These are phyloP conservation scores for Cariama cristata DNA, from an alignment of 2,113 vertebrate species.

Conservation along the genomic window DNA sequence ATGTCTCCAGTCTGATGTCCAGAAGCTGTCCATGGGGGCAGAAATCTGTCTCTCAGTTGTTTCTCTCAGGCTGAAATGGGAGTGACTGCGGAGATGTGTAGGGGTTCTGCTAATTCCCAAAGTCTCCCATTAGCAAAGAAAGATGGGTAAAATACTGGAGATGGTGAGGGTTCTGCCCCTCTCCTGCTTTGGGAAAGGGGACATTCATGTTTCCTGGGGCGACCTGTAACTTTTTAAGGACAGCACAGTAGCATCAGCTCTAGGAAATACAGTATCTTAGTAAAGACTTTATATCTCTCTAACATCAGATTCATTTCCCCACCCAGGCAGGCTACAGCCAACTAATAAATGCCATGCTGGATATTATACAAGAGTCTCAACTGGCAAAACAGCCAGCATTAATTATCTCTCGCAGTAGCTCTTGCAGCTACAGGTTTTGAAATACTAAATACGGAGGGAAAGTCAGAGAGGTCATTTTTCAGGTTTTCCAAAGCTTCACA, in stretches of 20 bases:
- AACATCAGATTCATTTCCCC: background rate
- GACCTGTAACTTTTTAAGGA: background rate
- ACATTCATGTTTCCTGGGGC: background rate
- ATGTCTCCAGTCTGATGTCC: constrained; percentile 58
- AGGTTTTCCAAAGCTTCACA: background rate
- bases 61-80: constrained; percentile 57
- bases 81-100: constrained; percentile 46
- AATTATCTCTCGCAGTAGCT: background rate
- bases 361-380: background rate
- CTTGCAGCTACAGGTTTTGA: constrained; percentile 35
- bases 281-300: background rate
- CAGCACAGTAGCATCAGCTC: constrained; percentile 9
- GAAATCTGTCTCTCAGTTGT: constrained; percentile 50
- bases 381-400: background rate
- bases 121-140: background rate
- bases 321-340: constrained; percentile 5
- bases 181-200: background rate
- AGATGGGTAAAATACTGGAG: background rate
- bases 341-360: background rate
- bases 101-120: constrained; percentile 44
- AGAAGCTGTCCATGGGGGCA: constrained; percentile 58
- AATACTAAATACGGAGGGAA: background rate
- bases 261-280: background rate
- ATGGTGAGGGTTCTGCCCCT: background rate
- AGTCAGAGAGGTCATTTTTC: background rate